These are phyloP conservation scores for Nomia melanderi DNA, from an alignment of 1,140 invertebrate genomes.

Conservation along the genomic window DNA sequence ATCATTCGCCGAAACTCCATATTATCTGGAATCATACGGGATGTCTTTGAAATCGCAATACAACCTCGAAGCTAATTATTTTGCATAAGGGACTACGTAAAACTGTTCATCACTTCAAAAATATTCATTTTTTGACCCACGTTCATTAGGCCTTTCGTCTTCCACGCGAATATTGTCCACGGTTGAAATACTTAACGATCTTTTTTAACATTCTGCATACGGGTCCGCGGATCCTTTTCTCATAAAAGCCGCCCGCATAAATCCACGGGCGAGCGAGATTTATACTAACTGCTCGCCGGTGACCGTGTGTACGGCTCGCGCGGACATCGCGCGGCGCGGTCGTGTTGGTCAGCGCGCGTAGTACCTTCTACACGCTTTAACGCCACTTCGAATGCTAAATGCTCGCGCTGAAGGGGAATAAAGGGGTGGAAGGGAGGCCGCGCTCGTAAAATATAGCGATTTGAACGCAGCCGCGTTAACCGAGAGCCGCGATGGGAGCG, in stretches of 20 bases:
- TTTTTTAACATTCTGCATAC: too few species aligned
- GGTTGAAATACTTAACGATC: too few species aligned
- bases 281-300: conserved; percentile 46
- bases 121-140: too few species aligned
- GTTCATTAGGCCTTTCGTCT: too few species aligned
- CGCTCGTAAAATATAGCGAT: conserved; percentile 53
- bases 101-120: too few species aligned
- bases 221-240: conserved; percentile 27
- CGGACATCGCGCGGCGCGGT: conserved; percentile 23
- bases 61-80: too few species aligned
- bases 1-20: too few species aligned
- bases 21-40: conserved; percentile 36
- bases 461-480: conserved; percentile 28
- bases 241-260: conserved; percentile 58
- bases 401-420: conserved; percentile 30
- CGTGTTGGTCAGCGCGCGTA: not conserved
- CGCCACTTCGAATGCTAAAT: conserved; percentile 62
- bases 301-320: conserved; percentile 3
- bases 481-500: too few species aligned
- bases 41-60: not conserved
- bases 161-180: too few species aligned
- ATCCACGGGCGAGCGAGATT: conserved; percentile 48
- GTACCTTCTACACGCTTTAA: conserved; percentile 39
- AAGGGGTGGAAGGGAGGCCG: too few species aligned
- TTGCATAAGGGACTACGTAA: too few species aligned